Evolutionary conservation across 1,140 invertebrate species (phyloP).

Genomic region (Eufriesea mexicana): DNA sequence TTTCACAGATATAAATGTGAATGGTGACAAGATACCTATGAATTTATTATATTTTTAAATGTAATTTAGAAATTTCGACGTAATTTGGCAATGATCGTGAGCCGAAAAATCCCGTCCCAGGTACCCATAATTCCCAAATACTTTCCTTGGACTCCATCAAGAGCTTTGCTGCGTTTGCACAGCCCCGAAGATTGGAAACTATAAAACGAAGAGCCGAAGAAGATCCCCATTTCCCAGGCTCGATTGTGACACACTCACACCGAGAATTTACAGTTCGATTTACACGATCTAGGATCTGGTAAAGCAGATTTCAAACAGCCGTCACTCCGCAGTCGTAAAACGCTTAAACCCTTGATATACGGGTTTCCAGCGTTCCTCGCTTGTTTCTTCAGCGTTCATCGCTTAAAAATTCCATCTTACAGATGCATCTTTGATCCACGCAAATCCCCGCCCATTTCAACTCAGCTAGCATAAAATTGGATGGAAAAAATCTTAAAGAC

Average conservation of each 20-base stretch:
- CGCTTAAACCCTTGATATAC: not conserved
- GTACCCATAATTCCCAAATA: not conserved
- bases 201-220: slow-evolving; percentile 30
- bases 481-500: not conserved
- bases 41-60: no score
- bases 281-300: slow-evolving; percentile 18
- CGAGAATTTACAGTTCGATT: slow-evolving; percentile 25
- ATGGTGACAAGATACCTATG: no score
- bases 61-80: not conserved
- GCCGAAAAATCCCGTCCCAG: not conserved
- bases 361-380: not conserved
- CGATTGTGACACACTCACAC: not conserved
- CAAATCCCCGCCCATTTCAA: not conserved
- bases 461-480: no score
- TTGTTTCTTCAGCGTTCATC: not conserved
- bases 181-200: slow-evolving; percentile 33
- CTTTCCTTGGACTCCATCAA: not conserved
- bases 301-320: slow-evolving; percentile 40
- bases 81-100: not conserved
- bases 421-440: no score
- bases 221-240: not conserved
- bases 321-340: slow-evolving; percentile 9
- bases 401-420: no score
- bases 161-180: slow-evolving; percentile 14
- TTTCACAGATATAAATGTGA: no score